These are phyloP conservation scores for Dugesia japonica DNA, from an alignment of 2,888 invertebrate species.

Conservation along the genomic window DNA sequence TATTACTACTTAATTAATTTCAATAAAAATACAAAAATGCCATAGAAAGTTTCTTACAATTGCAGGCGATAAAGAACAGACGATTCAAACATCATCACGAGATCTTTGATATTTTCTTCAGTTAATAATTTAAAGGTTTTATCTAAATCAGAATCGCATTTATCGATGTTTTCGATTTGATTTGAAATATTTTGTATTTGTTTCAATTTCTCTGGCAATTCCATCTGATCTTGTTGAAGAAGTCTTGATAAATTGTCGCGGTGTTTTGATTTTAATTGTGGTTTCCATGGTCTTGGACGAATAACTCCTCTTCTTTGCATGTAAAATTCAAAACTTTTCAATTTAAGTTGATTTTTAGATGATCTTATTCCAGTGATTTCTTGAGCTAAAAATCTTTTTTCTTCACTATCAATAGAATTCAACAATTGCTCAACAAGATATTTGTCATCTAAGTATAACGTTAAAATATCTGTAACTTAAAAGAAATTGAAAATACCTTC, in stretches of 20 bases:
- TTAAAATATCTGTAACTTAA: neutral
- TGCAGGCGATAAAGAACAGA: neutral
- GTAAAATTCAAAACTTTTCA: slow-evolving; percentile 15
- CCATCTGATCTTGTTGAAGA: neutral
- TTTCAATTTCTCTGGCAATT: neutral
- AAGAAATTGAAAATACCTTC: neutral
- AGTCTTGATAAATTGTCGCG: neutral
- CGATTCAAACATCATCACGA: neutral
- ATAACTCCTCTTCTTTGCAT: slow-evolving; percentile 1
- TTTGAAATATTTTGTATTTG: neutral
- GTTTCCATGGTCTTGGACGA: slow-evolving; percentile 3
- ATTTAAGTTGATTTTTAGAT: neutral
- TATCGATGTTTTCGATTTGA: neutral
- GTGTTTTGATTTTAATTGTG: neutral
- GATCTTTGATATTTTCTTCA: neutral
- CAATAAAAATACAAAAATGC: too few relatives aligned
- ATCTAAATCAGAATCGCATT: neutral
- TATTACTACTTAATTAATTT: too few relatives aligned
- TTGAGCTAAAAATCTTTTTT: slow-evolving; percentile 14
- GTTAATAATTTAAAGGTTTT: neutral
- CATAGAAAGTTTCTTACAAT: neutral
- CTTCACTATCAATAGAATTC: neutral
- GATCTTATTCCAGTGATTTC: slow-evolving; percentile 11
- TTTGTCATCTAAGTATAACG: neutral
- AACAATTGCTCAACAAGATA: neutral